Percentiles rank a stretch among this genome's conserved stretches.
These are phyloP conservation scores for Triplophysa yarkandensis DNA, from an alignment of 2,797 vertebrate genomes.

Conservation along the genomic window DNA sequence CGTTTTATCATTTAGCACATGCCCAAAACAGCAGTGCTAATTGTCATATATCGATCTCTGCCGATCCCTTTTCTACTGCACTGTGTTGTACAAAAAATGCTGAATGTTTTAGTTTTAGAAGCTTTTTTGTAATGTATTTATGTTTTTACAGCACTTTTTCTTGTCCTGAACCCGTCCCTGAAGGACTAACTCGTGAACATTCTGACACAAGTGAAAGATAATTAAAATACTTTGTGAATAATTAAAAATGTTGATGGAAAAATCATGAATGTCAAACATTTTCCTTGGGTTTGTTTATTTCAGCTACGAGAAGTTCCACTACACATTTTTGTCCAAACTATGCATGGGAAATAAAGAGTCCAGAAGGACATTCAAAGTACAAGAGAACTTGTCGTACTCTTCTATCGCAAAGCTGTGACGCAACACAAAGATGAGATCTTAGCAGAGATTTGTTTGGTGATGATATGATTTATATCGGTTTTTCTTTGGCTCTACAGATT, in stretches of 20 bases:
- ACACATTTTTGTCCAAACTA: slow-evolving; percentile 85
- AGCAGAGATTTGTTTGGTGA: not conserved
- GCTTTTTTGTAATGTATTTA: slow-evolving; percentile 78
- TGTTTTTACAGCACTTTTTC: slow-evolving; percentile 79
- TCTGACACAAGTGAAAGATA: slow-evolving; percentile 53
- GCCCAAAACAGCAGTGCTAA: slow-evolving; percentile 60
- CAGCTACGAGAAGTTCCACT: slow-evolving; percentile 71
- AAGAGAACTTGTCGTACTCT: slow-evolving; percentile 28
- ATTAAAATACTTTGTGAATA: slow-evolving; percentile 67
- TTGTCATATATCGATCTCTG: slow-evolving; percentile 54
- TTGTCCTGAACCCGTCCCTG: slow-evolving; percentile 61
- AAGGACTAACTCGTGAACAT: slow-evolving; percentile 71
- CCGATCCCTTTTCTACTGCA: slow-evolving; percentile 67
- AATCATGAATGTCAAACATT: slow-evolving; percentile 74
- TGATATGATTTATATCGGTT: slow-evolving; percentile 4
- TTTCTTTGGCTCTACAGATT: not conserved
- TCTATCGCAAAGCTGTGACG: not conserved
- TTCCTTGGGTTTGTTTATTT: slow-evolving; percentile 29
- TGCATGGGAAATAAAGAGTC: slow-evolving; percentile 84
- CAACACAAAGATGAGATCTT: not conserved
- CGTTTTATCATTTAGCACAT: slow-evolving; percentile 51
- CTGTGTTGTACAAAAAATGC: slow-evolving; percentile 77
- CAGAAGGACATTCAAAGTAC: slow-evolving; percentile 75
- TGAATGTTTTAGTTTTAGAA: slow-evolving; percentile 77
- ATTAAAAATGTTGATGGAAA: slow-evolving; percentile 68